phyloP scores from a whole-genome alignment of 2,113 vertebrate genomes.

The Marmota flaviventris region DNA sequence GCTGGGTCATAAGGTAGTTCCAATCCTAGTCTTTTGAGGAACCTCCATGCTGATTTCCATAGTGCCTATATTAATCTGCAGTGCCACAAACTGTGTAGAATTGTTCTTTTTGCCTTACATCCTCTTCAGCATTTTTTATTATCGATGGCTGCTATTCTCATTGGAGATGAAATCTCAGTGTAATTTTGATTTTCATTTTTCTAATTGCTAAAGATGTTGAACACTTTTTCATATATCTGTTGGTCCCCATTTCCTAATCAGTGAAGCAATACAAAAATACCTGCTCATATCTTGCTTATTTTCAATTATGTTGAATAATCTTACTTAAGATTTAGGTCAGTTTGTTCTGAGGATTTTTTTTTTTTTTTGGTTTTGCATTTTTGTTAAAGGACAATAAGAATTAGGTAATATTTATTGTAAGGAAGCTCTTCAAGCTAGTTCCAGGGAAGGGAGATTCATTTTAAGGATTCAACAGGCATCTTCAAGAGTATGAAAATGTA shows the following conservation, averaged over 20 bases:
- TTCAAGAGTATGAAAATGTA: conserved; percentile 5
- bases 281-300: conserved; percentile 8
- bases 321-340: not conserved
- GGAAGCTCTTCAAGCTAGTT: conserved; percentile 20
- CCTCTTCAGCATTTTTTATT: too few relatives aligned
- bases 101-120: too few relatives aligned
- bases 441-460: conserved; percentile 29
- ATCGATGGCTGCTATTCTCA: too few relatives aligned
- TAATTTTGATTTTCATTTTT: too few relatives aligned
- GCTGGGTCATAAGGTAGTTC: too few relatives aligned
- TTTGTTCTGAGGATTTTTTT: not conserved
- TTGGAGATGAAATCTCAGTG: too few relatives aligned
- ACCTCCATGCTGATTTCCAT: too few relatives aligned
- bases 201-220: too few relatives aligned
- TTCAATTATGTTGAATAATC: not conserved
- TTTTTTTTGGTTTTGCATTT: not conserved
- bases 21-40: too few relatives aligned
- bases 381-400: not conserved
- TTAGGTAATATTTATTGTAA: not conserved
- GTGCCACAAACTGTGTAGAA: too few relatives aligned
- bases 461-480: not conserved
- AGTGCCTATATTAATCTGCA: too few relatives aligned
- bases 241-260: conserved; percentile 29
- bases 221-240: too few relatives aligned
- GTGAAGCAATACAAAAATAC: not conserved